Conservation (phyloP, 2,888 invertebrate species). For the Onchidella celtica region DNA sequence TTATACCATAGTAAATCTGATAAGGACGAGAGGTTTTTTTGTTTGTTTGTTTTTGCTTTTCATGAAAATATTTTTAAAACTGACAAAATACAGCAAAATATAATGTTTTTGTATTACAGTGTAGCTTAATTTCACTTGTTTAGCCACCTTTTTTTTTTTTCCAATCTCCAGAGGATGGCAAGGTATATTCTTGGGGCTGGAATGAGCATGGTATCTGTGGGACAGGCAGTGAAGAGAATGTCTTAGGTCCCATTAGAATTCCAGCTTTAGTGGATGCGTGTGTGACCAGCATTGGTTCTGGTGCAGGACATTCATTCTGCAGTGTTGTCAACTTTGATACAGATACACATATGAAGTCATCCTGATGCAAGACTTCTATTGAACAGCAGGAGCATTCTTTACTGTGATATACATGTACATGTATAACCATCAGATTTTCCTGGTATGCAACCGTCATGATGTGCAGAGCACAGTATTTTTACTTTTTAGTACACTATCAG, state of each 20-base stretch:
- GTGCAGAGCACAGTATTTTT: too few species aligned
- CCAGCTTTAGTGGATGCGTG: conserved; percentile 46
- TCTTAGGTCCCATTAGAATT: conserved; percentile 58
- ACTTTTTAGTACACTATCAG: too few species aligned
- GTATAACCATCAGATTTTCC: too few species aligned
- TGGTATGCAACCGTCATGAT: too few species aligned
- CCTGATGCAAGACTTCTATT: neutral
- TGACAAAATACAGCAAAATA: neutral
- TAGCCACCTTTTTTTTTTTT: conserved; percentile 1
- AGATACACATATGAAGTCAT: neutral
- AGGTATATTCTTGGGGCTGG: conserved; percentile 74
- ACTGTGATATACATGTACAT: too few species aligned
- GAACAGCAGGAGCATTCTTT: neutral
- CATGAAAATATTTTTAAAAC: neutral
- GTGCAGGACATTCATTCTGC: conserved; percentile 52
- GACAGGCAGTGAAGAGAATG: conserved; percentile 70
- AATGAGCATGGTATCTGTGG: conserved; percentile 79
- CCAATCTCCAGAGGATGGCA: conserved; percentile 58
- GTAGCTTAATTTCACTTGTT: neutral
- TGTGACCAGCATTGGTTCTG: conserved; percentile 65
- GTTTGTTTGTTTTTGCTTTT: too few species aligned
- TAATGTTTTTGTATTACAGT: neutral
- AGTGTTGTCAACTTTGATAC: neutral
- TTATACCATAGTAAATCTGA: too few species aligned
- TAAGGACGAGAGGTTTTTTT: too few species aligned